Percentiles rank a stretch among this genome's conserved stretches.
These are phyloP conservation scores for Pseudomyrmex cubaensis DNA, from an alignment of 1,140 invertebrate species.

Conservation along the genomic window DNA sequence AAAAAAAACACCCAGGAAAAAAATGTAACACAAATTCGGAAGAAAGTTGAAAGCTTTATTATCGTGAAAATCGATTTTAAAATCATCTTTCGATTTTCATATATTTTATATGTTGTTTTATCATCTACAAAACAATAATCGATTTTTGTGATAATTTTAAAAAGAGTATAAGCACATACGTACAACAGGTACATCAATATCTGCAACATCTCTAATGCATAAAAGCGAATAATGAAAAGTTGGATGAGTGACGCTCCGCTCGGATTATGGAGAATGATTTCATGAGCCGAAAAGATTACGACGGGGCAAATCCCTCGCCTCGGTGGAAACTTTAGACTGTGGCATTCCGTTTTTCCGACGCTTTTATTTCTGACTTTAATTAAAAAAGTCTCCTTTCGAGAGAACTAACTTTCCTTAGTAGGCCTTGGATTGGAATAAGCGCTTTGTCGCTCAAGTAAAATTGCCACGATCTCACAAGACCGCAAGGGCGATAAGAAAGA, in stretches of 20 bases:
- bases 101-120: too few species aligned
- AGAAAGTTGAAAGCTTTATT: too few species aligned
- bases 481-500: conserved; percentile 44
- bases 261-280: conserved; percentile 28
- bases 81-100: too few species aligned
- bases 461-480: conserved; percentile 41
- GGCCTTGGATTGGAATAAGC: conserved; percentile 32
- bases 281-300: conserved; percentile 43
- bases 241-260: neutral
- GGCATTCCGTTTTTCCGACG: conserved; percentile 52
- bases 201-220: neutral
- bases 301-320: neutral
- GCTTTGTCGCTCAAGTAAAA: conserved; percentile 58
- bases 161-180: too few species aligned
- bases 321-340: conserved; percentile 39
- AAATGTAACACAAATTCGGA: too few species aligned
- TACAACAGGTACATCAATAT: neutral
- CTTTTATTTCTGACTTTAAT: conserved; percentile 59
- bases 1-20: too few species aligned
- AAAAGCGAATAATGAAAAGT: conserved; percentile 13
- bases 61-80: too few species aligned
- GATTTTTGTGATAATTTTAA: too few species aligned
- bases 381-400: conserved; percentile 48
- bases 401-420: conserved; percentile 38
- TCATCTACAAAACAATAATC: too few species aligned